Percentiles rank a stretch among this genome's conserved stretches.
These are phyloP conservation scores for Baryphthengus martii DNA, from an alignment of 2,113 vertebrate genomes.

Conservation along the genomic window DNA sequence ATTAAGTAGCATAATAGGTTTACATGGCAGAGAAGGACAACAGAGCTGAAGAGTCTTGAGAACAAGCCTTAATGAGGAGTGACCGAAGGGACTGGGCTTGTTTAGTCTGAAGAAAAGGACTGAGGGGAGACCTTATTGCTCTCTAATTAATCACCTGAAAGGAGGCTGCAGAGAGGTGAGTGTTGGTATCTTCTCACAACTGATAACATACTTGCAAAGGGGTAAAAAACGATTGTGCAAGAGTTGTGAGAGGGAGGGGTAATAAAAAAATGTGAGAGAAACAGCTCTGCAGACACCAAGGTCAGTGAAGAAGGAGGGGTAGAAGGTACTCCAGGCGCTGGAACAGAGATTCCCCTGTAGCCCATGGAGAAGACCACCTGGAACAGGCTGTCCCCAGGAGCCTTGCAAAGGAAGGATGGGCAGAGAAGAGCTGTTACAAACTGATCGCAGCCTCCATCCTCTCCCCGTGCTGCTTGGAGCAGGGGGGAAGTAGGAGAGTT, in stretches of 20 bases:
- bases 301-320: background rate
- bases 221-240: background rate
- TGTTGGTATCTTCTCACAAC: no score
- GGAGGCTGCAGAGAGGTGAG: no score
- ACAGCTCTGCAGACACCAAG: background rate
- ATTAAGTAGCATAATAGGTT: background rate
- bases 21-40: background rate
- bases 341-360: background rate
- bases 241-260: background rate
- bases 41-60: no score
- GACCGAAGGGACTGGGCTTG: no score
- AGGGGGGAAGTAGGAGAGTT: background rate
- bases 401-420: background rate
- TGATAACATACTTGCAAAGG: background rate
- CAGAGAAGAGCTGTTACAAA: background rate
- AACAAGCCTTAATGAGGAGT: no score
- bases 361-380: background rate
- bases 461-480: accelerated
- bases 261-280: background rate
- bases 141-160: no score
- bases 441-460: background rate
- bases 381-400: background rate
- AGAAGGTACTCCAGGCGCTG: background rate
- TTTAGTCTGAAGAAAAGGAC: no score
- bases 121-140: no score